A percentile compares a stretch with the other conserved stretches of the same genome.
phyloP scores from a whole-genome alignment of 2,888 invertebrate species.

The Pheosia tremula region DNA sequence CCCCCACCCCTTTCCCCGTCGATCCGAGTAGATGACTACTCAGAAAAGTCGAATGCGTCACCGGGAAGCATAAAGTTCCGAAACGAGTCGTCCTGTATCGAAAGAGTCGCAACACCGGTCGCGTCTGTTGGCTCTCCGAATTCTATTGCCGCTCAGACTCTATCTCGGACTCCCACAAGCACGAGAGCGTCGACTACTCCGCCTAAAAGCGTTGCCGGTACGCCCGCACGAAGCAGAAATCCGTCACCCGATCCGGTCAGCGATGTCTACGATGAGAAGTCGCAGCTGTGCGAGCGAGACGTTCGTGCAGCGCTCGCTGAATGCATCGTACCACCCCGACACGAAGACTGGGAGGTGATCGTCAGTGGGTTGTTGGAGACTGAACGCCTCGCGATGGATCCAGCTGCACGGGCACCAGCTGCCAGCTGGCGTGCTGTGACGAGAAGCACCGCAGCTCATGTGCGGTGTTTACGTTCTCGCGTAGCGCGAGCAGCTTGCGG shows the following conservation, averaged over 20 bases:
- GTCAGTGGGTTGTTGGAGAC: slow-evolving; percentile 89
- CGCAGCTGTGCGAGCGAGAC: slow-evolving; percentile 54
- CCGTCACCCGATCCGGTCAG: slow-evolving; percentile 54
- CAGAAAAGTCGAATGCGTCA: slow-evolving; percentile 60
- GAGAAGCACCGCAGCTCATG: slow-evolving; percentile 89
- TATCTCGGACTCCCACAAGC: slow-evolving; percentile 11
- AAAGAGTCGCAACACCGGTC: slow-evolving; percentile 15
- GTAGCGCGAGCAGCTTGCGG: slow-evolving; percentile 95
- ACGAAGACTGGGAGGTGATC: slow-evolving; percentile 92
- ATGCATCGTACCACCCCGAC: slow-evolving; percentile 82
- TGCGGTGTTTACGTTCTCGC: slow-evolving; percentile 96
- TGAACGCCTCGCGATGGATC: slow-evolving; percentile 87
- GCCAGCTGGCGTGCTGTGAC: slow-evolving; percentile 87
- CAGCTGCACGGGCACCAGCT: slow-evolving; percentile 88
- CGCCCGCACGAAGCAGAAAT: slow-evolving; percentile 52
- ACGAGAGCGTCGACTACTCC: slow-evolving; percentile 37
- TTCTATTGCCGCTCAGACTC: slow-evolving; percentile 27
- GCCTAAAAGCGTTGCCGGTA: slow-evolving; percentile 46
- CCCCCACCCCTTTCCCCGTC: slow-evolving; percentile 65
- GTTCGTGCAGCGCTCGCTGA: slow-evolving; percentile 72
- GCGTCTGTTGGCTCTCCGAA: slow-evolving; percentile 31
- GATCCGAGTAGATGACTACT: slow-evolving; percentile 66
- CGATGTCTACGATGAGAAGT: slow-evolving; percentile 43
- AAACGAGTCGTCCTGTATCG: slow-evolving; percentile 16
- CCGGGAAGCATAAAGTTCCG: slow-evolving; percentile 31